These are phyloP conservation scores for Bubo blakistoni DNA, from an alignment of 2,113 vertebrate species.

Conservation along the genomic window DNA sequence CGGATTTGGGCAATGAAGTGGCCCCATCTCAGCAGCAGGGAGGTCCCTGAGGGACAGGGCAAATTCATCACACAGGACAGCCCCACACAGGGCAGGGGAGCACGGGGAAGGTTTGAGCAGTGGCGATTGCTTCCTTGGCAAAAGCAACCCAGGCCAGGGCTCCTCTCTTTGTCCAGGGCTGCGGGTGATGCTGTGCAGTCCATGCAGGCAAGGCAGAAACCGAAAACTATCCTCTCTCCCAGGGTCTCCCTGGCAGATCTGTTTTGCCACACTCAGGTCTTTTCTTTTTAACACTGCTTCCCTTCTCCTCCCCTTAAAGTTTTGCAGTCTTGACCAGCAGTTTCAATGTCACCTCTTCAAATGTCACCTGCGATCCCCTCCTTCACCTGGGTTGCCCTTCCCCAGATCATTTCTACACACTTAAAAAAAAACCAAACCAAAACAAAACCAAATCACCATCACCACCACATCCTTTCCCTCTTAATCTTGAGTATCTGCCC, in stretches of 20 bases:
- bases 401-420: not conserved
- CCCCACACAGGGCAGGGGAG: accelerated
- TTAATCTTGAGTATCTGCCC: not conserved
- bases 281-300: not conserved
- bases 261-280: not conserved
- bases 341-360: not conserved
- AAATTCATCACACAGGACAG: not conserved
- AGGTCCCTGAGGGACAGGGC: not conserved
- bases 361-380: not conserved
- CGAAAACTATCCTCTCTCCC: not conserved
- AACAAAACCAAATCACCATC: not conserved
- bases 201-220: not conserved
- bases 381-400: not conserved
- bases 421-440: not conserved
- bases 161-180: not conserved
- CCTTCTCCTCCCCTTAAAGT: not conserved
- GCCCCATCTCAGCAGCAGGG: not conserved
- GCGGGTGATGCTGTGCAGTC: not conserved
- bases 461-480: not conserved
- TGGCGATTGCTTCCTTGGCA: not conserved
- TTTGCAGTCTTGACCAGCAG: not conserved
- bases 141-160: not conserved
- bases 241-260: not conserved
- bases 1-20: not conserved
- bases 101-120: accelerated